Conservation (phyloP, 2,888 invertebrate genomes). For the Lasioglossum villosulum region DNA sequence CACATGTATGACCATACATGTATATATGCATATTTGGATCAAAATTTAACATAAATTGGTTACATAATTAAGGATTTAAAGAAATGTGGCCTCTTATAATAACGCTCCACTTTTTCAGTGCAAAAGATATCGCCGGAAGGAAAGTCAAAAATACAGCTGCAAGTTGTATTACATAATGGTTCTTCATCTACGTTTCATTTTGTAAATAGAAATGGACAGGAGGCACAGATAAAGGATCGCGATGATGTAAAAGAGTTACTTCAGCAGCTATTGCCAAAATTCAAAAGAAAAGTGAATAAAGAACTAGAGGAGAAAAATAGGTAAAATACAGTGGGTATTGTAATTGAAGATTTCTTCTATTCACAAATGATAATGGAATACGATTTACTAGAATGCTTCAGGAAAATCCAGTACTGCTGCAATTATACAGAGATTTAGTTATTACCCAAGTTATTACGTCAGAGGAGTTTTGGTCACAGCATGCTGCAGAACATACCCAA, state of each 20-base stretch:
- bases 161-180: constrained; percentile 97
- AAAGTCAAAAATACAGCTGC: constrained; percentile 98
- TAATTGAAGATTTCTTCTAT: background rate
- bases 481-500: constrained; percentile 91
- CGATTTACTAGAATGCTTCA: constrained; percentile 88
- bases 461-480: constrained; percentile 99
- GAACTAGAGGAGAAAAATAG: constrained; percentile 95
- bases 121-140: constrained; percentile 99
- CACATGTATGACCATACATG: background rate
- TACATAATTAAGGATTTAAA: background rate
- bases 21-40: constrained; percentile 1
- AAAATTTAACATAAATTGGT: background rate
- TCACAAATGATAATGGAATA: constrained; percentile 1
- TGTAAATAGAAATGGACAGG: constrained; percentile 93
- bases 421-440: constrained; percentile 98
- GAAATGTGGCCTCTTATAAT: background rate
- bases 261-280: constrained; percentile 96
- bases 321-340: constrained; percentile 80
- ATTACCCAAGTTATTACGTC: constrained; percentile 97
- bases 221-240: constrained; percentile 94
- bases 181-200: constrained; percentile 99
- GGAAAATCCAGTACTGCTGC: constrained; percentile 95
- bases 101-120: constrained; percentile 85
- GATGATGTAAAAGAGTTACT: constrained; percentile 97
- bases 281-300: constrained; percentile 95